A percentile compares a stretch with the other conserved stretches of the same genome.
Evolutionary conservation across 1,140 invertebrate species (phyloP).

Genomic region (Lasaia peninsularis): DNA sequence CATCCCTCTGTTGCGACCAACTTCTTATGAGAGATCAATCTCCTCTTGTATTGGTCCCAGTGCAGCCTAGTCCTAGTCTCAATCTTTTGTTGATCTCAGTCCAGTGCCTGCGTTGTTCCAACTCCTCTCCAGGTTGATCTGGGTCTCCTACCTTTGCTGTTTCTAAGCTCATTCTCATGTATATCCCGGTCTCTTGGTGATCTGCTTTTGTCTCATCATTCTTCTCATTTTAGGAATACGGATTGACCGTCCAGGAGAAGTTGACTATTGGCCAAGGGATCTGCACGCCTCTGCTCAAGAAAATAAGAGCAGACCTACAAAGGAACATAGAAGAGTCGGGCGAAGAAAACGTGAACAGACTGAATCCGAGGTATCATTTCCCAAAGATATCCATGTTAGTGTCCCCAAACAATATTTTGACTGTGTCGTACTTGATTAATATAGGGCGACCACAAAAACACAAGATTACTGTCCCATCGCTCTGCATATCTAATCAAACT

Average conservation of each 20-base stretch:
- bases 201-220: too few species aligned
- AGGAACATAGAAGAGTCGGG: slow-evolving; percentile 92
- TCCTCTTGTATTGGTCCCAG: too few species aligned
- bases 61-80: too few species aligned
- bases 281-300: slow-evolving; percentile 96
- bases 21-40: too few species aligned
- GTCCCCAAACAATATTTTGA: slow-evolving; percentile 12
- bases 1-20: too few species aligned
- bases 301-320: slow-evolving; percentile 96
- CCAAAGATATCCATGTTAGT: slow-evolving; percentile 4
- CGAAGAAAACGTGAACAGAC: slow-evolving; percentile 94
- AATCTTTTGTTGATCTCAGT: too few species aligned
- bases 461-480: background rate
- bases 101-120: too few species aligned
- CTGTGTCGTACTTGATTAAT: slow-evolving; percentile 6
- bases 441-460: slow-evolving; percentile 1
- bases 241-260: slow-evolving; percentile 96
- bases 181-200: too few species aligned
- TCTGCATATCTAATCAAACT: background rate
- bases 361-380: slow-evolving; percentile 91
- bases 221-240: slow-evolving; percentile 95
- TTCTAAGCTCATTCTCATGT: too few species aligned
- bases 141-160: too few species aligned
- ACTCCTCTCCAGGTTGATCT: too few species aligned
- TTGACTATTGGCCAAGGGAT: slow-evolving; percentile 98